phyloP scores from a whole-genome alignment of 2,888 invertebrate species.

The Agrochola circellaris region DNA sequence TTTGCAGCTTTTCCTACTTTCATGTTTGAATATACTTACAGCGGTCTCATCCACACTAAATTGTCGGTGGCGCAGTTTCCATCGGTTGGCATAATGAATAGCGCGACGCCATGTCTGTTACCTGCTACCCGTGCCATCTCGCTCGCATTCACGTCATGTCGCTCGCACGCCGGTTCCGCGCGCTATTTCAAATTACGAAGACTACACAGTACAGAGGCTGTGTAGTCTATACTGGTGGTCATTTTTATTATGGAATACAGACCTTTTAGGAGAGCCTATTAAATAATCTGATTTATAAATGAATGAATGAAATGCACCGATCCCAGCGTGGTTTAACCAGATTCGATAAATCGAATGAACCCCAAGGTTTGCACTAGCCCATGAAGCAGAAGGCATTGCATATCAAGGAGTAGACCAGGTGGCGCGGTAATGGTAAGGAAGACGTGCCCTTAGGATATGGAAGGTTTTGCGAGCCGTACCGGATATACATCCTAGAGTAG shows the following conservation, averaged over 20 bases:
- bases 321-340: too few relatives aligned
- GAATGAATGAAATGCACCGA: too few relatives aligned
- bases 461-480: too few relatives aligned
- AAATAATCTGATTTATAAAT: too few relatives aligned
- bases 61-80: conserved; percentile 66
- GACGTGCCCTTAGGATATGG: too few relatives aligned
- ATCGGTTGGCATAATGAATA: conserved; percentile 78
- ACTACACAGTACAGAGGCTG: too few relatives aligned
- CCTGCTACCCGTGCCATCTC: conserved; percentile 61
- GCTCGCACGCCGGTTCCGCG: conserved; percentile 56
- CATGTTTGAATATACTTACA: conserved; percentile 13
- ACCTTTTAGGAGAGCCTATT: neutral
- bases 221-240: neutral
- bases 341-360: too few relatives aligned
- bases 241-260: neutral
- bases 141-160: conserved; percentile 56
- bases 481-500: too few relatives aligned
- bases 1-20: neutral
- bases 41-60: conserved; percentile 27
- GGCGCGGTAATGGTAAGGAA: too few relatives aligned
- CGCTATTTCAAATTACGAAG: conserved; percentile 53
- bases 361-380: too few relatives aligned
- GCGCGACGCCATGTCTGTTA: conserved; percentile 84
- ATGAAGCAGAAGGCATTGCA: too few relatives aligned
- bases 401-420: too few relatives aligned